These are phyloP conservation scores for Cataglyphis rosenhaueri DNA, from an alignment of 2,888 invertebrate genomes.

Conservation along the genomic window DNA sequence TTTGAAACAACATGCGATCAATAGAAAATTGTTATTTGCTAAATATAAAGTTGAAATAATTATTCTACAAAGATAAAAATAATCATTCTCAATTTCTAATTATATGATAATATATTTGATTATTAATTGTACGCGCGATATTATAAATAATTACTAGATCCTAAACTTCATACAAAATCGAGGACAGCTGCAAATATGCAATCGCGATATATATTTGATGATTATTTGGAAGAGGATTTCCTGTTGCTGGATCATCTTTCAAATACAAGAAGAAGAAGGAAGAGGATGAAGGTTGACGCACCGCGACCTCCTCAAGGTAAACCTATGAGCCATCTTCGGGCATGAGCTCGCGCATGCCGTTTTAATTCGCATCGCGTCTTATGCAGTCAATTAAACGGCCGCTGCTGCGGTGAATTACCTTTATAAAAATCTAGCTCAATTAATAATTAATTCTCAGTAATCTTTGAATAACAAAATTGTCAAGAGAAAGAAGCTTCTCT, in stretches of 20 bases:
- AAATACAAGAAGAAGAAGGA: conserved; percentile 18
- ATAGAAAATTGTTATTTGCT: background rate
- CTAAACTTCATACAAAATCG: background rate
- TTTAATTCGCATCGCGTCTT: conserved; percentile 13
- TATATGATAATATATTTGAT: conserved; percentile 8
- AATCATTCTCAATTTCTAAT: background rate
- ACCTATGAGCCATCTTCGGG: conserved; percentile 41
- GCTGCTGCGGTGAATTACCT: background rate
- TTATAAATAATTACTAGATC: background rate
- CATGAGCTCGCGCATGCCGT: background rate
- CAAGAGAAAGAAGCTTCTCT: background rate
- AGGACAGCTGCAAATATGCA: background rate
- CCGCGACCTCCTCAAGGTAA: conserved; percentile 61
- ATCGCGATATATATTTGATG: conserved; percentile 14
- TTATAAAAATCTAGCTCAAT: background rate
- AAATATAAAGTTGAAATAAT: background rate
- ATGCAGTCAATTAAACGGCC: conserved; percentile 5
- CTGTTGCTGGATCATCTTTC: conserved; percentile 59
- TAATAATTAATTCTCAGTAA: background rate
- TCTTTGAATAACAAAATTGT: background rate
- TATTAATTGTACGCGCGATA: background rate
- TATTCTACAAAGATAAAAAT: background rate
- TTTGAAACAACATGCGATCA: background rate
- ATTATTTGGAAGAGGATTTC: conserved; percentile 39
- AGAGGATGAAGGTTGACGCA: conserved; percentile 36